Percentiles rank a stretch among this genome's conserved stretches.
These are phyloP conservation scores for Trissolcus brochymenae DNA, from an alignment of 2,888 invertebrate species.

Conservation along the genomic window DNA sequence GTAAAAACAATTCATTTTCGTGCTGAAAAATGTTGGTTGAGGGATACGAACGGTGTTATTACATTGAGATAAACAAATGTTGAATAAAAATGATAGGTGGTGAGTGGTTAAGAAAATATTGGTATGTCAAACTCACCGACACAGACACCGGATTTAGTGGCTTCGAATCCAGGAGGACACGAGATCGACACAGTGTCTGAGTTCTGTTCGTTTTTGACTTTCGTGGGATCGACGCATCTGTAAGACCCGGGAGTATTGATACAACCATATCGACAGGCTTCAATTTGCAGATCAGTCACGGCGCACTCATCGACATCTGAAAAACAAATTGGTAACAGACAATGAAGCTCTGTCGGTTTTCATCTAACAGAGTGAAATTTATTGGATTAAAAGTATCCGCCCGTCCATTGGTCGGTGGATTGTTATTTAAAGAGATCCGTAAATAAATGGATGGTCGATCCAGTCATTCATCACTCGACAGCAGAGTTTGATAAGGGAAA, in stretches of 20 bases:
- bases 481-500: too few relatives aligned
- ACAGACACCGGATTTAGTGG: conserved; percentile 65
- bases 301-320: conserved; percentile 83
- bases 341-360: conserved; percentile 9
- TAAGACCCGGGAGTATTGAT: conserved; percentile 80
- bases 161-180: conserved; percentile 69
- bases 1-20: too few relatives aligned
- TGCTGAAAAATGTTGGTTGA: too few relatives aligned
- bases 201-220: conserved; percentile 66
- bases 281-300: conserved; percentile 74
- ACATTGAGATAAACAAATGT: too few relatives aligned
- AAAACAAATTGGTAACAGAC: conserved; percentile 30
- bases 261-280: conserved; percentile 75
- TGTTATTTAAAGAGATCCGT: too few relatives aligned
- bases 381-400: conserved; percentile 8
- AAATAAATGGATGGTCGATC: too few relatives aligned
- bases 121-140: conserved; percentile 65
- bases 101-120: too few relatives aligned
- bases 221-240: conserved; percentile 68
- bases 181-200: conserved; percentile 61
- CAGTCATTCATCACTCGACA: too few relatives aligned
- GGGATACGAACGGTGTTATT: too few relatives aligned
- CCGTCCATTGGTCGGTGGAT: neutral
- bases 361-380: neutral
- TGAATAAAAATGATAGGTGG: too few relatives aligned